Percentiles rank a stretch among this genome's conserved stretches.
These are phyloP conservation scores for Trididemnum nubilum DNA, from an alignment of 23 tunicate genomes.

Conservation along the genomic window DNA sequence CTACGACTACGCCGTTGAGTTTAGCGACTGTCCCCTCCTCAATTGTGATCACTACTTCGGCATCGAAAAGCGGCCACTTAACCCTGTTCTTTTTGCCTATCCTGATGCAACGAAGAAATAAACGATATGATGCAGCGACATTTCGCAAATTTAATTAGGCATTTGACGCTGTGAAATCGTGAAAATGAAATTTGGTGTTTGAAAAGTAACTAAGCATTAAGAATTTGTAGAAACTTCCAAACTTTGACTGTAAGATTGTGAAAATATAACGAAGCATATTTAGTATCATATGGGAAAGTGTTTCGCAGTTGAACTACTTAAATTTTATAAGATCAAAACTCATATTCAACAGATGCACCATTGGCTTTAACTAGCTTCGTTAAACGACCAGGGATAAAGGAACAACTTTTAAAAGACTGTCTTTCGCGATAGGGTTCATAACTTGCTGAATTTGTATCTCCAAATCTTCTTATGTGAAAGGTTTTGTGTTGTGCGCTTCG, in stretches of 20 bases:
- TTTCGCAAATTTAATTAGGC: no score
- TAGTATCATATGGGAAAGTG: no score
- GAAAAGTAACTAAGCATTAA: slow-evolving; percentile 10
- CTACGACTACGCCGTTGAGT: slow-evolving; percentile 83
- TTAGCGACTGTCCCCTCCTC: slow-evolving; percentile 79
- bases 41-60: slow-evolving; percentile 89
- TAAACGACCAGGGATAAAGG: slow-evolving; percentile 3
- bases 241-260: not conserved
- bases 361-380: no score
- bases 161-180: no score
- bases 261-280: not conserved
- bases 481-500: not conserved
- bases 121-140: no score
- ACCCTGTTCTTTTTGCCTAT: slow-evolving; percentile 77
- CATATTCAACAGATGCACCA: not conserved
- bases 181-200: no score
- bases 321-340: not conserved
- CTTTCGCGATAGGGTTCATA: not conserved
- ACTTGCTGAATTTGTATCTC: slow-evolving; percentile 7
- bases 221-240: not conserved
- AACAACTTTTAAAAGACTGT: slow-evolving; percentile 16
- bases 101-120: slow-evolving; percentile 6
- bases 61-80: slow-evolving; percentile 44
- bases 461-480: slow-evolving; percentile 3
- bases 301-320: slow-evolving; percentile 7